A percentile compares a stretch with the other conserved stretches of the same genome.
These are phyloP conservation scores for Ctenoplectra terminalis DNA, from an alignment of 1,140 invertebrate species.

Conservation along the genomic window DNA sequence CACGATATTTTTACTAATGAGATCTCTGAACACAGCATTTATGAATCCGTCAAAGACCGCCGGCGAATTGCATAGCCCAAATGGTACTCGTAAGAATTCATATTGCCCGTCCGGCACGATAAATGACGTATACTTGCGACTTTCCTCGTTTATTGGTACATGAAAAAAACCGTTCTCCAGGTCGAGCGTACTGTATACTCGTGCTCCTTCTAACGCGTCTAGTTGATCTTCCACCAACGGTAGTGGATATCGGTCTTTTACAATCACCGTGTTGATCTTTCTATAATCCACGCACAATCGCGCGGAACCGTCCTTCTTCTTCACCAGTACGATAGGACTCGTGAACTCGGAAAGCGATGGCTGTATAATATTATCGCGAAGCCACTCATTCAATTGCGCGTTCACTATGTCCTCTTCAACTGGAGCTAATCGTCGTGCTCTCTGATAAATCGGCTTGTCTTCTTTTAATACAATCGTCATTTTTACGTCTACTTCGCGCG, in stretches of 20 bases:
- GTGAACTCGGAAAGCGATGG: background rate
- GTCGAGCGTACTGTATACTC: background rate
- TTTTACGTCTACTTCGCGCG: background rate
- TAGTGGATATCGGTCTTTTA: background rate
- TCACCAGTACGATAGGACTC: background rate
- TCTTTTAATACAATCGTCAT: constrained; percentile 23
- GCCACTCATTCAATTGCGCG: background rate
- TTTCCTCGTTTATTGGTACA: background rate
- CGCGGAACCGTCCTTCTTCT: background rate
- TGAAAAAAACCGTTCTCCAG: background rate
- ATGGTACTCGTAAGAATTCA: background rate
- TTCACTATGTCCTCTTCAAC: background rate
- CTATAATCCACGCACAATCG: background rate
- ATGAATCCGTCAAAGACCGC: background rate
- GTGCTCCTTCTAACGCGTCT: background rate
- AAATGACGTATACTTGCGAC: background rate
- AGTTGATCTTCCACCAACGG: background rate
- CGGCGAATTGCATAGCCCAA: background rate
- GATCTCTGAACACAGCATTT: background rate
- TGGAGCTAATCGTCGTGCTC: background rate
- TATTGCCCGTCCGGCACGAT: background rate
- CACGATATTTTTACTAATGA: background rate
- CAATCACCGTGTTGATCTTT: background rate
- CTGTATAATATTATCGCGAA: background rate
- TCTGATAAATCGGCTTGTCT: constrained; percentile 2